Conservation (phyloP, 2,888 invertebrate genomes). For the Operophtera brumata region DNA sequence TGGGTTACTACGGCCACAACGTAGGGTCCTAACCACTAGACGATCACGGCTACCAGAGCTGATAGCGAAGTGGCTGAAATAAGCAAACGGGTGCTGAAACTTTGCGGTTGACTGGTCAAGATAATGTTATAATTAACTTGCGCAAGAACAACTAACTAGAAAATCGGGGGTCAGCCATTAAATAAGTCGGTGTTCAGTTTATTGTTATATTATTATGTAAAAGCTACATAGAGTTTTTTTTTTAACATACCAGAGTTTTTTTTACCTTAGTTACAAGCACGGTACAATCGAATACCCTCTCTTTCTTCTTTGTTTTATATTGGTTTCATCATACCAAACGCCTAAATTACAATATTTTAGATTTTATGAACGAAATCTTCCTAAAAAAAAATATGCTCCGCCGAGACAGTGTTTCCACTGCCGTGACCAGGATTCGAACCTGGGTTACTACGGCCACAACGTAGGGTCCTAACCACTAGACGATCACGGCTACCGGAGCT, state of each 20-base stretch:
- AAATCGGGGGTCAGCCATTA: no score
- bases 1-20: conserved; percentile 89
- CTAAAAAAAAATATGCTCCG: conserved; percentile 33
- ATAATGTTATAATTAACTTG: neutral
- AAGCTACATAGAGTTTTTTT: no score
- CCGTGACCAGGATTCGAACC: conserved; percentile 84
- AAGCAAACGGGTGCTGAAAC: neutral
- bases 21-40: conserved; percentile 88
- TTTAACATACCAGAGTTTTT: no score
- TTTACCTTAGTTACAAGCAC: no score
- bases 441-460: conserved; percentile 89
- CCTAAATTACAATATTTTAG: no score
- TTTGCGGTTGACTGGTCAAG: neutral
- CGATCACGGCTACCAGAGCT: conserved; percentile 76
- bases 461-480: conserved; percentile 88
- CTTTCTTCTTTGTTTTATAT: no score
- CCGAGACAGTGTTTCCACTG: conserved; percentile 64
- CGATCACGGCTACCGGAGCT: conserved; percentile 76
- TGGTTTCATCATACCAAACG: no score
- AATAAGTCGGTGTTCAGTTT: no score
- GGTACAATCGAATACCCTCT: no score
- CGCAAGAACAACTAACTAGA: neutral
- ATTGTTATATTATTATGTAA: no score
- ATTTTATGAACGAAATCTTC: no score
- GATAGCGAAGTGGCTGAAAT: neutral